Percentiles rank a stretch among this genome's conserved stretches.
Conservation (phyloP, 2,113 vertebrate species). For the Nesoenas mayeri region DNA sequence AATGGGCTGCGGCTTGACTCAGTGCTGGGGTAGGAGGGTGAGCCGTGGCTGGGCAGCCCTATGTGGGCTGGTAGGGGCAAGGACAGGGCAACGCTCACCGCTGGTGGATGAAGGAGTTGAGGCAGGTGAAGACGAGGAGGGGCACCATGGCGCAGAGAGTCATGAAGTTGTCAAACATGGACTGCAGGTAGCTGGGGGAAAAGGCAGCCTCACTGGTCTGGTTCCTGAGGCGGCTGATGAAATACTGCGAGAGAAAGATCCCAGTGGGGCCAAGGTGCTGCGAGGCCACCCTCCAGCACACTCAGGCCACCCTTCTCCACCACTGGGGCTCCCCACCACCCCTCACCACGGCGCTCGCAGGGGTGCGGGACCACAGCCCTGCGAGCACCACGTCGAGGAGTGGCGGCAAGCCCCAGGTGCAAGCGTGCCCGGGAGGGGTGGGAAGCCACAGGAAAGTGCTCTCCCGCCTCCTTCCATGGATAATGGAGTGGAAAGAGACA, state of each 20-base stretch:
- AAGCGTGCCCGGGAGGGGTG: no score
- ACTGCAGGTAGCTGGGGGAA: slow-evolving; percentile 70
- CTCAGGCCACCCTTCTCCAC: neutral
- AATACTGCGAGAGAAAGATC: slow-evolving; percentile 79
- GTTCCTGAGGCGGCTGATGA: slow-evolving; percentile 77
- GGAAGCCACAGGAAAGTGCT: no score
- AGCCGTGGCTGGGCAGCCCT: neutral
- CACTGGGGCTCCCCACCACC: no score
- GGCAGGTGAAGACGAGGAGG: slow-evolving; percentile 92
- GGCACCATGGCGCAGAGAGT: slow-evolving; percentile 95
- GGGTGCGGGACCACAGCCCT: no score
- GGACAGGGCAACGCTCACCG: slow-evolving; percentile 66
- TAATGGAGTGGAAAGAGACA: no score
- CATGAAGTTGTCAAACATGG: slow-evolving; percentile 94
- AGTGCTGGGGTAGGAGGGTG: neutral
- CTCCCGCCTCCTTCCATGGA: no score
- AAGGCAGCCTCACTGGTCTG: neutral
- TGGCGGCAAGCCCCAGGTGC: no score
- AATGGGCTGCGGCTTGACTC: neutral
- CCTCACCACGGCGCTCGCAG: no score
- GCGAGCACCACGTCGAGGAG: no score
- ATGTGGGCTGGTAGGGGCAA: neutral
- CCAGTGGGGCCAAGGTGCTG: neutral
- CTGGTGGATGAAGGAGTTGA: slow-evolving; percentile 96
- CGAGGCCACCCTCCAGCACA: neutral